Evolutionary conservation across 2,888 invertebrate genomes (phyloP).

Genomic region (Acheta domesticus): DNA sequence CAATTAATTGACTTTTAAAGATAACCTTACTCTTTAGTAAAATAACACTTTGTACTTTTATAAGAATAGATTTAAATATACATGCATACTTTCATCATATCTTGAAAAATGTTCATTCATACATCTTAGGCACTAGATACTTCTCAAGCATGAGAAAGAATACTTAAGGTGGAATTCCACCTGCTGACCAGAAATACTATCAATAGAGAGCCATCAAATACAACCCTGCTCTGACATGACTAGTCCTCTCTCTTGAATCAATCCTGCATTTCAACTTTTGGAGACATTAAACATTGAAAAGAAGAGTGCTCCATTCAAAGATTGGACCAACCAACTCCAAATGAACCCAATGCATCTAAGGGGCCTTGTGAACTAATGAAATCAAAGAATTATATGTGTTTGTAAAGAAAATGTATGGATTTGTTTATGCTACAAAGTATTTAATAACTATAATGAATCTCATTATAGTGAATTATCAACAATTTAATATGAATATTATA

Average conservation of each 20-base stretch:
- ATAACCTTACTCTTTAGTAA: background rate
- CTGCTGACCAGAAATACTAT: background rate
- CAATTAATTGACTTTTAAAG: background rate
- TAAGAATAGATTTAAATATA: background rate
- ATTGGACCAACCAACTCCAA: background rate
- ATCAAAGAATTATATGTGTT: too few relatives aligned
- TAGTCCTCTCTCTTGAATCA: background rate
- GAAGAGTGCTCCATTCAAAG: background rate
- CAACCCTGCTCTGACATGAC: background rate
- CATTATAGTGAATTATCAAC: too few relatives aligned
- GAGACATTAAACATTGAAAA: background rate
- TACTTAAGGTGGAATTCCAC: background rate
- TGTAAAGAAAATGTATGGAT: too few relatives aligned
- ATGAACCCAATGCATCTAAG: too few relatives aligned
- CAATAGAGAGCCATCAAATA: conserved; percentile 3
- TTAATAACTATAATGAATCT: too few relatives aligned
- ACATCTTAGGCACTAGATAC: background rate
- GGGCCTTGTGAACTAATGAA: too few relatives aligned
- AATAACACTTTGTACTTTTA: conserved; percentile 4
- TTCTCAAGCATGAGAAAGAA: background rate
- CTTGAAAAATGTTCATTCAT: background rate
- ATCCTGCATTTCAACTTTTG: background rate
- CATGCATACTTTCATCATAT: background rate
- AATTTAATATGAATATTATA: too few relatives aligned
- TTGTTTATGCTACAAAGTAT: too few relatives aligned